Conservation (phyloP, 2,888 invertebrate species). For the Drosophila cognata region DNA sequence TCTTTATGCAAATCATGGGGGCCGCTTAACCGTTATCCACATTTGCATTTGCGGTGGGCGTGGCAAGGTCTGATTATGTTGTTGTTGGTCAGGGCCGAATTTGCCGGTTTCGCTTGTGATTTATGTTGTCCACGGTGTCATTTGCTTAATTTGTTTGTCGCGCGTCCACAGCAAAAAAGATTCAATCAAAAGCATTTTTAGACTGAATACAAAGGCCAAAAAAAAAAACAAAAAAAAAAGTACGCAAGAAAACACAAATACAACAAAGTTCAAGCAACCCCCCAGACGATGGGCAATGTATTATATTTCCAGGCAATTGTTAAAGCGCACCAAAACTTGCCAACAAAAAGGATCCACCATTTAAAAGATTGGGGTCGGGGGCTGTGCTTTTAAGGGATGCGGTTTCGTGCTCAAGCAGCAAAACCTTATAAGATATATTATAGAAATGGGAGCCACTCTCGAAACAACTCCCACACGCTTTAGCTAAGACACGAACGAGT, state of each 20-base stretch:
- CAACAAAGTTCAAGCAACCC: conserved; percentile 43
- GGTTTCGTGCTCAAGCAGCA: conserved; percentile 68
- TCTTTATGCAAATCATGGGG: conserved; percentile 68
- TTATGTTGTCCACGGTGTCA: conserved; percentile 46
- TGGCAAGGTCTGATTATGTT: conserved; percentile 47
- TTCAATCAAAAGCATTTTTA: conserved; percentile 50
- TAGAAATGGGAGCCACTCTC: conserved; percentile 26
- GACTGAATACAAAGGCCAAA: conserved; percentile 30
- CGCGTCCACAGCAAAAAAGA: conserved; percentile 18
- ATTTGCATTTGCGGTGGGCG: conserved; percentile 30
- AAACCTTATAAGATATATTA: conserved; percentile 37
- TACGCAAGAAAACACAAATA: neutral
- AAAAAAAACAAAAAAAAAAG: neutral
- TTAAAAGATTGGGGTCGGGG: conserved; percentile 29
- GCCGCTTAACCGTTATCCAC: conserved; percentile 11
- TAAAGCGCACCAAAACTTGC: conserved; percentile 39
- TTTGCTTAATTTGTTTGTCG: conserved; percentile 58
- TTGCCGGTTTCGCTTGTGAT: conserved; percentile 1
- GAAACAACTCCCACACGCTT: conserved; percentile 28
- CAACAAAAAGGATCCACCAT: conserved; percentile 34
- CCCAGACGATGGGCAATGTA: conserved; percentile 45
- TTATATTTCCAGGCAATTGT: conserved; percentile 64
- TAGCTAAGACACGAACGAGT: conserved; percentile 12
- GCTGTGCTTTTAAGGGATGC: conserved; percentile 20
- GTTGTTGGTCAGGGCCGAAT: conserved; percentile 10